Evolutionary conservation across 2,113 vertebrate species (phyloP).

Genomic region (Morone saxatilis): DNA sequence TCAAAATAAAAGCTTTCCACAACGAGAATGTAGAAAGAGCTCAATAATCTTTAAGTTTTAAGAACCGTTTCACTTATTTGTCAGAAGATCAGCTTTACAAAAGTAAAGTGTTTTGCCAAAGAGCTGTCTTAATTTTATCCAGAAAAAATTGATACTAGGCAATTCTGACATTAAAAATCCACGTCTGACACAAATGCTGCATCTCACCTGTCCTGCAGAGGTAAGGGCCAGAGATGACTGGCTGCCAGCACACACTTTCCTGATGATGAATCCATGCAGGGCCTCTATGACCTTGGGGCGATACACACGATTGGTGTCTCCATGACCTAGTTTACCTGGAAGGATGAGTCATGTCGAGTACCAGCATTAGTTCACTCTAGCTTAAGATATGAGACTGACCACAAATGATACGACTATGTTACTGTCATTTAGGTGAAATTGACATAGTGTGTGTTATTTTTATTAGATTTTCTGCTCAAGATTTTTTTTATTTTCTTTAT

Average conservation of each 20-base stretch:
- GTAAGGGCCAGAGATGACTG: constrained; percentile 87
- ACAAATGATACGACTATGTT: neutral
- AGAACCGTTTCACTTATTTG: neutral
- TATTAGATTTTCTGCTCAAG: neutral
- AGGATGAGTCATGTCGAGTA: constrained; percentile 13
- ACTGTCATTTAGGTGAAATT: neutral
- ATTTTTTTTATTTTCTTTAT: neutral
- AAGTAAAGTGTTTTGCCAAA: neutral
- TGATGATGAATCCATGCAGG: constrained; percentile 86
- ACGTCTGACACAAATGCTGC: neutral
- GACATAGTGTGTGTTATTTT: neutral
- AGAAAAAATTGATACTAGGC: neutral
- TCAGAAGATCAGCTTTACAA: neutral
- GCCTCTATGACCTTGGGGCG: constrained; percentile 86
- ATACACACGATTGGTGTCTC: constrained; percentile 88
- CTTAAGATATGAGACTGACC: neutral
- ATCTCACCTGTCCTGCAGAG: constrained; percentile 87
- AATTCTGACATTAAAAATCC: neutral
- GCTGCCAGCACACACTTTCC: constrained; percentile 88
- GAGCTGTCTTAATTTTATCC: neutral
- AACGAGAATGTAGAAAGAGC: neutral
- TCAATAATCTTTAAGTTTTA: neutral
- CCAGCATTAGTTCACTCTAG: neutral
- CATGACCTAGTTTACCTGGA: constrained; percentile 89
- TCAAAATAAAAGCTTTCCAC: constrained; percentile 3